phyloP scores from a whole-genome alignment of 2,888 invertebrate species.

The Noctua janthe region DNA sequence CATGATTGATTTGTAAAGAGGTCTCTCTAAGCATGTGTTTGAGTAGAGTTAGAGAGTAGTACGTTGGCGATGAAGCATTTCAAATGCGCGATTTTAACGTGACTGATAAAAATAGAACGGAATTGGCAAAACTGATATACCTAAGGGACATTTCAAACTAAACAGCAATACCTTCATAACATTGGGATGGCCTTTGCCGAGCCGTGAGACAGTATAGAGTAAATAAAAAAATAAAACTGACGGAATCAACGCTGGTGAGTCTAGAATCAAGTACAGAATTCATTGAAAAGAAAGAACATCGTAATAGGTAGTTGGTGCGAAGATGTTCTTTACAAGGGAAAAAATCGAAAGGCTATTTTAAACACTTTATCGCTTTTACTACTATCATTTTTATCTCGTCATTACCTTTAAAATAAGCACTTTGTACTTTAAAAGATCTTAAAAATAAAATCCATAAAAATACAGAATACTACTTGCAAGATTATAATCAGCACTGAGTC shows the following conservation, averaged over 20 bases:
- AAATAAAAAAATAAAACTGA: background rate
- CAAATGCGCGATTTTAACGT: background rate
- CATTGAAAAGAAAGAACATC: too few relatives aligned
- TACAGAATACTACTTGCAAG: constrained; percentile 12
- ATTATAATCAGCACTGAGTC: constrained; percentile 7
- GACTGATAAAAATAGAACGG: background rate
- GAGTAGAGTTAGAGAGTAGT: background rate
- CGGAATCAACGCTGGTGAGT: background rate
- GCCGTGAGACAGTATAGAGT: background rate
- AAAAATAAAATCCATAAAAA: constrained; percentile 7
- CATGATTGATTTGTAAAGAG: background rate
- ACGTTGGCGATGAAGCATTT: background rate
- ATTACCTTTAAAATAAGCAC: background rate
- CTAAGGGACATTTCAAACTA: background rate
- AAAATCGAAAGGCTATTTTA: background rate
- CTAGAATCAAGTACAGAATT: background rate
- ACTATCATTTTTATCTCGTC: background rate
- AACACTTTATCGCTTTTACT: background rate
- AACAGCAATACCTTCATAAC: background rate
- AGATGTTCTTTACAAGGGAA: background rate
- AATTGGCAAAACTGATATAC: background rate
- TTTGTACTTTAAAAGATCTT: background rate
- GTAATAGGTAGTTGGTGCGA: background rate
- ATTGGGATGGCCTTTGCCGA: background rate
- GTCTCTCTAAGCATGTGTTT: background rate